Percentiles rank a stretch among this genome's conserved stretches.
These are phyloP conservation scores for Torymus texanus DNA, from an alignment of 2,888 invertebrate genomes.

Conservation along the genomic window DNA sequence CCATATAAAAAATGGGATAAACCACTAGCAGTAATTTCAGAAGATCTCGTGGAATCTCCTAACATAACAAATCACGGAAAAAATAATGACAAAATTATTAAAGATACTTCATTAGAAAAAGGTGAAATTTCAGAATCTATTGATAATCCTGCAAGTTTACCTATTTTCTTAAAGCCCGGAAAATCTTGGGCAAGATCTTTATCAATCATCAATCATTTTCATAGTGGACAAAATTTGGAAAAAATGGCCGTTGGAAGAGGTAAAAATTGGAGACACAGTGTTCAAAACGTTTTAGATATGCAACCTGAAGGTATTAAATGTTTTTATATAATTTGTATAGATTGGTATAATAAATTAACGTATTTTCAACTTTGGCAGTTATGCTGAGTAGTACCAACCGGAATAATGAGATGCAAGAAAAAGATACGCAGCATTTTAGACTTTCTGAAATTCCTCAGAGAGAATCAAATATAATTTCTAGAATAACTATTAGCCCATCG, in stretches of 20 bases:
- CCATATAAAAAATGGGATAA: slow-evolving; percentile 57
- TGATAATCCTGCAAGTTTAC: slow-evolving; percentile 34
- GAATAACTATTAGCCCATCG: slow-evolving; percentile 19
- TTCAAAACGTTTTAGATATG: slow-evolving; percentile 77
- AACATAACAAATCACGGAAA: slow-evolving; percentile 11
- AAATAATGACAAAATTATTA: slow-evolving; percentile 17
- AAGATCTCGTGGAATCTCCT: slow-evolving; percentile 21
- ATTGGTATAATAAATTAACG: not conserved
- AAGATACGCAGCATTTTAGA: not conserved
- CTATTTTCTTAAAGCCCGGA: slow-evolving; percentile 79
- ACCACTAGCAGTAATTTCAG: slow-evolving; percentile 40
- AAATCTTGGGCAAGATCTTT: slow-evolving; percentile 83
- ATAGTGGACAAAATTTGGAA: slow-evolving; percentile 75
- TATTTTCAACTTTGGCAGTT: slow-evolving; percentile 17
- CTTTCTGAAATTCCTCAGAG: not conserved
- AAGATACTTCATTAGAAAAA: slow-evolving; percentile 47
- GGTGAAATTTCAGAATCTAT: slow-evolving; percentile 10
- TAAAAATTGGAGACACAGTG: slow-evolving; percentile 78
- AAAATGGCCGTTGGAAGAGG: slow-evolving; percentile 76
- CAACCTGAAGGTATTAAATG: slow-evolving; percentile 75
- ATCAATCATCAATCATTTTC: slow-evolving; percentile 77
- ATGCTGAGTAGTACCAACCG: not conserved
- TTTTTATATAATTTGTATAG: not conserved
- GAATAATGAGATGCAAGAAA: slow-evolving; percentile 14
- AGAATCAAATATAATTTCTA: slow-evolving; percentile 30